Evolutionary conservation across 37 sponge, comb jelly and placozoan genomes (phyloP).

Genomic region (Hormiphora californensis): DNA sequence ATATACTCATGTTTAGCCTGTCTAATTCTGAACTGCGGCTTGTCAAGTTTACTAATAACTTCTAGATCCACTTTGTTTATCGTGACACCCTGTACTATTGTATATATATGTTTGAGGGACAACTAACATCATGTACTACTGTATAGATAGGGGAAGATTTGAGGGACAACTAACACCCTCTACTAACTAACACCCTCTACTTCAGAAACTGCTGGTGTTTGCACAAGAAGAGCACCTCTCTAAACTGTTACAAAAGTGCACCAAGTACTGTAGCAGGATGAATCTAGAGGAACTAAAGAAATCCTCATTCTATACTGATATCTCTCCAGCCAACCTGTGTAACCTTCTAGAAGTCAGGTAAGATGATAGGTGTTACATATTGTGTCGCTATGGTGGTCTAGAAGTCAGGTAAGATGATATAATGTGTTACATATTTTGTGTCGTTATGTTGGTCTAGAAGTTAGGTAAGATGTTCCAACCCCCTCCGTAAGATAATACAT

Average conservation of each 20-base stretch:
- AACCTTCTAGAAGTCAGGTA: constrained; percentile 25
- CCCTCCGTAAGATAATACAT: no score
- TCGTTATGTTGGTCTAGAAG: no score
- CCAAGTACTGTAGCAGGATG: not conserved
- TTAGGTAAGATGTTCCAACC: no score
- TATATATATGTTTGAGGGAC: not conserved
- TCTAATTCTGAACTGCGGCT: not conserved
- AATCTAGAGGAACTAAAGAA: not conserved
- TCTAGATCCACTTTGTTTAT: not conserved
- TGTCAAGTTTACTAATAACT: no score
- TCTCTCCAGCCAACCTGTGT: not conserved
- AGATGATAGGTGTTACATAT: no score
- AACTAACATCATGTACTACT: not conserved
- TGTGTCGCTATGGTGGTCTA: no score
- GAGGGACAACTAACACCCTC: not conserved
- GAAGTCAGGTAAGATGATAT: no score
- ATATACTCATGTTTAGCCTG: not conserved
- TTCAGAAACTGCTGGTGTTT: not conserved
- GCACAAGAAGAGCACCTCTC: constrained; percentile 1
- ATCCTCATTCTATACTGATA: not conserved
- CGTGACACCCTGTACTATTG: not conserved
- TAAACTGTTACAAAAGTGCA: not conserved
- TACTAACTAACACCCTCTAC: not conserved
- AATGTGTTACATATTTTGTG: no score
- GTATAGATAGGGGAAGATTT: not conserved